These are phyloP conservation scores for Chironomus tepperi DNA, from an alignment of 1,140 invertebrate genomes.

Conservation along the genomic window DNA sequence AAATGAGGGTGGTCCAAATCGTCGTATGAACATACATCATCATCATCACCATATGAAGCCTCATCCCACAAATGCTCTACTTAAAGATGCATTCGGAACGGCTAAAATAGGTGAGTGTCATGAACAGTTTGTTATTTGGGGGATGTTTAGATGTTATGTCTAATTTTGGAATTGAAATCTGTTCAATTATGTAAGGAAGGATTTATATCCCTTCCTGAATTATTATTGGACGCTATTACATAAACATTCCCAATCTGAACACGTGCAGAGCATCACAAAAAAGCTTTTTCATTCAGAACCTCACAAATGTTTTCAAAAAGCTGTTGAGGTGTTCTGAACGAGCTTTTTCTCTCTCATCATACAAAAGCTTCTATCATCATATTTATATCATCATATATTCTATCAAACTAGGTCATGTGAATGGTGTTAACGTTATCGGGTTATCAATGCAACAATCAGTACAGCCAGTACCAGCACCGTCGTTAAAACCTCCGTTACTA, in stretches of 20 bases:
- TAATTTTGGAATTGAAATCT: too few species aligned
- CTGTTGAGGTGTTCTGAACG: background rate
- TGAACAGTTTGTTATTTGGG: background rate
- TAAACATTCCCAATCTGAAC: too few species aligned
- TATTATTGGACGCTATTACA: too few species aligned
- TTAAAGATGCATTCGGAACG: conserved; percentile 51
- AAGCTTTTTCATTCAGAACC: background rate
- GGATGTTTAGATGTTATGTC: too few species aligned
- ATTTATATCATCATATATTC: too few species aligned
- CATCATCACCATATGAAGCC: conserved; percentile 29
- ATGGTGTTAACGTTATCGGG: conserved; percentile 61
- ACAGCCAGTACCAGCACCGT: conserved; percentile 41
- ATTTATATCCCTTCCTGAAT: too few species aligned
- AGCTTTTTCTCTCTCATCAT: background rate
- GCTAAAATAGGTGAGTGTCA: conserved; percentile 52
- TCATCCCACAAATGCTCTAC: conserved; percentile 39
- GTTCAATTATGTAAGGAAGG: too few species aligned
- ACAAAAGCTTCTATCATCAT: too few species aligned
- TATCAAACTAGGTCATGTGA: conserved; percentile 45
- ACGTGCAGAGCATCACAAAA: too few species aligned
- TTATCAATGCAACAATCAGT: conserved; percentile 52
- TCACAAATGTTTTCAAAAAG: background rate
- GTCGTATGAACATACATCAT: conserved; percentile 71
- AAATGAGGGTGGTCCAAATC: conserved; percentile 48
- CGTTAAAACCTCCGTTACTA: conserved; percentile 26